Evolutionary conservation across 2,888 invertebrate species (phyloP), one percentile per base, ranked within the genome.

Genomic region (Nematopogon swammerdamellus): DNA sequence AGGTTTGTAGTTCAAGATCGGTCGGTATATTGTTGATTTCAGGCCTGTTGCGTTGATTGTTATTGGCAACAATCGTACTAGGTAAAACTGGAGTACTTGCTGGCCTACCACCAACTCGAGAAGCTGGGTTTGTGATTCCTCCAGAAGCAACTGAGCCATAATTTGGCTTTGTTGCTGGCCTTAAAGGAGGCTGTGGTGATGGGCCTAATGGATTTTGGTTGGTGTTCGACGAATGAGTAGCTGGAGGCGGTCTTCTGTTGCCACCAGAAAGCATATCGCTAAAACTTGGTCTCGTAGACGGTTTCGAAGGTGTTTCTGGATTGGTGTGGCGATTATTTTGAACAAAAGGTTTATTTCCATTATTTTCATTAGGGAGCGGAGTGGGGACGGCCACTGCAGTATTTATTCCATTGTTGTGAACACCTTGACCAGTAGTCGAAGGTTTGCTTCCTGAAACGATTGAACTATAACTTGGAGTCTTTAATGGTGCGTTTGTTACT

Each of bases 1-100:
- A 71, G 45, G 82, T 81, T 59, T 85, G 82, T 44, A 90, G 65
- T 66, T 90, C 86, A 55, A 75, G 74, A 59, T 89, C 86, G 49
- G 80, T 83, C 0, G 64, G 60, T 18, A 51, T 54, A 52, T 64
- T 67, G 50, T 57, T 65, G 49, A 53, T 54, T 16, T 53, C 59
- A 55, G 63, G 63, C 11, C n/a, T 19, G 49, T 61, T 59, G 44
- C 56, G 60, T 46, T 64, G 67, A 54, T 57, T 62, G 50, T 67
- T 70, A 30, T 61, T 65, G 50, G 66, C 70, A 20, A 84, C 75
- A 36, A 82, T 61, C 18, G 80, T 68, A 57, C 79, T 83, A 36
- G 77, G 80, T 36, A 74, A 58, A 36, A 66, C 63, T 20, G 68
- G 68, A 18, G 57, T 16, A 45, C 30, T 53, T 29, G 46, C 48